Conservation (phyloP, 2,888 invertebrate genomes). For the Oxycera nigricornis region DNA sequence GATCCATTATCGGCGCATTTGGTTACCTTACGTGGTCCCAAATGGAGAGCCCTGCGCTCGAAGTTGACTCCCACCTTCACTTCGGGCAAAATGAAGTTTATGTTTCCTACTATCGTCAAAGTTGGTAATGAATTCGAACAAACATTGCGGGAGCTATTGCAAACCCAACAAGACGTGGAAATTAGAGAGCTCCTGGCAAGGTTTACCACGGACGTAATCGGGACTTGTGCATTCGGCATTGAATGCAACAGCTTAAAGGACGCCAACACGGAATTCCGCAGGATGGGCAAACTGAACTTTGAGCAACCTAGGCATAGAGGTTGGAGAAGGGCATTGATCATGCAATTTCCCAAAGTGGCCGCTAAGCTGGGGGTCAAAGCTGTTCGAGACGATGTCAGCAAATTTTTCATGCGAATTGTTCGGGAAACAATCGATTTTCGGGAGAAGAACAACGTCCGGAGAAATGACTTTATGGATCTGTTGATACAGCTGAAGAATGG, state of each 20-base stretch:
- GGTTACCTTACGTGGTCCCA: constrained; percentile 52
- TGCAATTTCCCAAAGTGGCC: background rate
- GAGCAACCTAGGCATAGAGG: constrained; percentile 31
- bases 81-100: constrained; percentile 60
- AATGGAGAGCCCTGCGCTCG: constrained; percentile 59
- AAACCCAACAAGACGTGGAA: constrained; percentile 52
- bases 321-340: background rate
- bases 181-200: constrained; percentile 51
- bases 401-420: constrained; percentile 55
- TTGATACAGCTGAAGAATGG: constrained; percentile 62
- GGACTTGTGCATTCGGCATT: constrained; percentile 59
- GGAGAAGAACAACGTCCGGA: constrained; percentile 54
- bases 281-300: constrained; percentile 44
- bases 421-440: constrained; percentile 59
- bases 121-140: constrained; percentile 47
- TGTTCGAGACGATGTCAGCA: constrained; percentile 51
- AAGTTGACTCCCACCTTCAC: constrained; percentile 61
- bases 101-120: constrained; percentile 54
- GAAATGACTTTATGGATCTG: constrained; percentile 65
- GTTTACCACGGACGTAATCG: constrained; percentile 62
- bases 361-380: constrained; percentile 46
- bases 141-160: constrained; percentile 47
- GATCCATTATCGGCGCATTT: constrained; percentile 54
- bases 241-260: constrained; percentile 56
- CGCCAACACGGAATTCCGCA: constrained; percentile 53